Percentiles rank a stretch among this genome's conserved stretches.
Evolutionary conservation across 2,888 invertebrate genomes (phyloP).

Genomic region (Diarsia dahlii): DNA sequence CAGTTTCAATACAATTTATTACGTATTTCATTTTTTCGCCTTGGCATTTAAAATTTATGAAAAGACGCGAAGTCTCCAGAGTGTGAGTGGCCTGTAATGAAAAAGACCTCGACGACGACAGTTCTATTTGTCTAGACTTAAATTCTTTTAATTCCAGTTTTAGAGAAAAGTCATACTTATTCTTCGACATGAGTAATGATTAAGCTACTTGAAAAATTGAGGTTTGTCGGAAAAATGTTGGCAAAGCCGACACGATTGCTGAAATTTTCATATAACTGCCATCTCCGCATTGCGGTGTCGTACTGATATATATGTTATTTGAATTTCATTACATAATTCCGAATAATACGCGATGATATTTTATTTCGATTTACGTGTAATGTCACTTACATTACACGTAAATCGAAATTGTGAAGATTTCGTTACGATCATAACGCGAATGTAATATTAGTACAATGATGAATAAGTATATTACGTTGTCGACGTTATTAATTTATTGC

Average conservation of each 20-base stretch:
- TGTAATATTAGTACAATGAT: constrained; percentile 8
- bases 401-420: constrained; percentile 24
- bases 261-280: constrained; percentile 51
- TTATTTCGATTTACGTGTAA: constrained; percentile 41
- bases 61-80: constrained; percentile 55
- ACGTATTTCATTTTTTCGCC: constrained; percentile 51
- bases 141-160: constrained; percentile 38
- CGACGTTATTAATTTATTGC: constrained; percentile 15
- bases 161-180: constrained; percentile 37
- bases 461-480: background rate
- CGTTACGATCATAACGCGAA: constrained; percentile 24
- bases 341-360: constrained; percentile 45
- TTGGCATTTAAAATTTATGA: constrained; percentile 62
- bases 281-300: constrained; percentile 64
- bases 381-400: background rate
- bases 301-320: constrained; percentile 50
- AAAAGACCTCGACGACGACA: constrained; percentile 32
- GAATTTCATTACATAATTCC: constrained; percentile 51
- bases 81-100: constrained; percentile 49
- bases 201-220: constrained; percentile 41
- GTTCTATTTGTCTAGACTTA: constrained; percentile 50
- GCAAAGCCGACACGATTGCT: constrained; percentile 45
- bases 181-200: constrained; percentile 28
- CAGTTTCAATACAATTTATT: constrained; percentile 58
- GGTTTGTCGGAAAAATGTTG: constrained; percentile 39